Percentiles rank a stretch among this genome's conserved stretches.
Conservation (phyloP, 2,113 vertebrate species). For the Gnathonemus echidnorhynchus region DNA sequence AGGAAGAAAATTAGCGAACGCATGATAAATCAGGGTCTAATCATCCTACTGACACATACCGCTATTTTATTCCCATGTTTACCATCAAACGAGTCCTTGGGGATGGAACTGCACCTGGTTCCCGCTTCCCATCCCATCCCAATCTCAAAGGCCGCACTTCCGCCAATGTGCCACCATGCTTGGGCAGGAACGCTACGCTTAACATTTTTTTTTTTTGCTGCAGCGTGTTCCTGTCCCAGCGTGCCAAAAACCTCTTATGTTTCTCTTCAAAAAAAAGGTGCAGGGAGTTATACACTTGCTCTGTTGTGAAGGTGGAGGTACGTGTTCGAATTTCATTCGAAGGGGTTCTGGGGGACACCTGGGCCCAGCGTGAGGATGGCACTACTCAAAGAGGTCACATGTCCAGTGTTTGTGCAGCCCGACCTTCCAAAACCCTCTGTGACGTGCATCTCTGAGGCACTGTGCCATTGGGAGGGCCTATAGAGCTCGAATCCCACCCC, state of each 20-base stretch:
- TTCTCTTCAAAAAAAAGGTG: background rate
- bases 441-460: background rate
- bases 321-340: background rate
- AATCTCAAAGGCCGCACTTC: background rate
- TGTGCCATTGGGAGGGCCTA: background rate
- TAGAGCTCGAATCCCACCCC: background rate
- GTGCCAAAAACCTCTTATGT: background rate
- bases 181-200: background rate
- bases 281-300: background rate
- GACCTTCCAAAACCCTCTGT: background rate
- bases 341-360: background rate
- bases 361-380: background rate
- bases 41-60: background rate
- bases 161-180: background rate
- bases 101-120: background rate
- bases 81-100: background rate
- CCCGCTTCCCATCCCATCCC: background rate
- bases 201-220: background rate
- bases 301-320: background rate
- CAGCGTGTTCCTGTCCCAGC: background rate
- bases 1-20: background rate
- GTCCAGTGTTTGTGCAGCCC: background rate
- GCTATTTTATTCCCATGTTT: background rate
- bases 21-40: background rate
- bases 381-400: background rate